Base-by-base conservation (phyloP, 2,888 invertebrate genomes). In the Globia sparganii region DNA sequence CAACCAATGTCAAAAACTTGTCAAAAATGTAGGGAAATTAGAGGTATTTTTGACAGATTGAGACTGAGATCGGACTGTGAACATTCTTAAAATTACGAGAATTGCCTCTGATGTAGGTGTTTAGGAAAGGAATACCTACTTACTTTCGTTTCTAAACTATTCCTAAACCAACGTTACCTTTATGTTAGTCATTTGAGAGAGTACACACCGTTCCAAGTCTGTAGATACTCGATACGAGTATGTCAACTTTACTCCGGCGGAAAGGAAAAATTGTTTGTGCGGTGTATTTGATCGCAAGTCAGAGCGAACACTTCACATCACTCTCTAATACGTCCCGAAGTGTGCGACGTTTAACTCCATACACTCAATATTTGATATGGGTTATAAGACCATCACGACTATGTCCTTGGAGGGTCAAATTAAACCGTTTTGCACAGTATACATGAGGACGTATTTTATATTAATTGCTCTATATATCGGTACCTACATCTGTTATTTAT, bases 301-400 rank as follows among this genome's bases (percentile, higher is more conserved):
- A n/a, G 11, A 21, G 40, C 31, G 61, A 31, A 25, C 61, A 34
- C 56, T 61, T 37, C 13, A 58, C 62, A 31, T 46, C 73, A 65
- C 68, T 78, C 79, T 40, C 18, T 72, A 68, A 84, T 69, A 72
- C 61, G 21, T 58, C n/a, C 11, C n/a, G 31, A 21, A 68, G 31
- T 70, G 18, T 31, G 28, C 18, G 28, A 43, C 65, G 15, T 25
- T n/a, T 61, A 31, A 64, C 65, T 56, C 9, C 11, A 8, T n/a
- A 34, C 62, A 34, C 31, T 28, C 34, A 34, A 69, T 68, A 25
- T 53, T 43, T 25, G 40, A 40, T 34, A 11, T 8, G 11, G n/a
- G 31, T 56, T 65, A 21, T 34, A 66, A 3, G 15, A 49, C 5
- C 21, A 18, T 40, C 31, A 43, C 59, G 13, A 40, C 21, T 11